Evolutionary conservation across 2,888 invertebrate species (phyloP).

Genomic region (Ennomos erosarius): DNA sequence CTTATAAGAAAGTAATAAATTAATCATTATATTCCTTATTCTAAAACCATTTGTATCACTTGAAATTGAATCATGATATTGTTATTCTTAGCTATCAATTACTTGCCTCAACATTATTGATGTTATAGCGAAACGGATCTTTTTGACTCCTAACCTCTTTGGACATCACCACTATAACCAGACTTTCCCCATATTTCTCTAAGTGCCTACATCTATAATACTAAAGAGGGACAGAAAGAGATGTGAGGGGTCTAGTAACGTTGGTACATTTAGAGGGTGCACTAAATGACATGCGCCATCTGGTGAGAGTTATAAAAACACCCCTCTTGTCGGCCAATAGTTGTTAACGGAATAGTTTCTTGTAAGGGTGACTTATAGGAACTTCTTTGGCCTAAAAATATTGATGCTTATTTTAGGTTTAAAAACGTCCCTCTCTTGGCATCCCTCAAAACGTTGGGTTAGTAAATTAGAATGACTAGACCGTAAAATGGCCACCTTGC

Average conservation of each 20-base stretch:
- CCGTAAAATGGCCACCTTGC: too few relatives aligned
- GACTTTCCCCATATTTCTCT: conserved; percentile 41
- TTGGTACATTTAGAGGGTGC: conserved; percentile 61
- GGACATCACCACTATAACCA: conserved; percentile 51
- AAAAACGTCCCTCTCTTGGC: too few relatives aligned
- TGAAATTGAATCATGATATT: conserved; percentile 71
- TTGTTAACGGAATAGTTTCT: conserved; percentile 76
- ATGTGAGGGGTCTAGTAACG: conserved; percentile 43
- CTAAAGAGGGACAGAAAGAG: conserved; percentile 21
- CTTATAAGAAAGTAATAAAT: too few relatives aligned
- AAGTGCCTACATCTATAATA: conserved; percentile 9
- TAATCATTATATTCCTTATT: too few relatives aligned
- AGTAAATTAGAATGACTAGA: too few relatives aligned
- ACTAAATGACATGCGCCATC: conserved; percentile 81
- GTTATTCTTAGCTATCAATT: conserved; percentile 76
- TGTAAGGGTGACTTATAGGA: conserved; percentile 64
- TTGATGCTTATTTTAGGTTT: too few relatives aligned
- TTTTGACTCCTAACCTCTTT: conserved; percentile 79
- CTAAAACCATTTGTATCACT: conserved; percentile 38
- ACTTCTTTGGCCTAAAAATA: conserved; percentile 6
- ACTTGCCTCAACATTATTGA: conserved; percentile 68
- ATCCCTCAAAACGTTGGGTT: too few relatives aligned
- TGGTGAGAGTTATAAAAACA: conserved; percentile 78
- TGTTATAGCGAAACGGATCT: conserved; percentile 74
- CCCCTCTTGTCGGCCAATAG: conserved; percentile 72